These are phyloP conservation scores for Asarcornis scutulata DNA, from an alignment of 2,113 vertebrate species.

Conservation along the genomic window DNA sequence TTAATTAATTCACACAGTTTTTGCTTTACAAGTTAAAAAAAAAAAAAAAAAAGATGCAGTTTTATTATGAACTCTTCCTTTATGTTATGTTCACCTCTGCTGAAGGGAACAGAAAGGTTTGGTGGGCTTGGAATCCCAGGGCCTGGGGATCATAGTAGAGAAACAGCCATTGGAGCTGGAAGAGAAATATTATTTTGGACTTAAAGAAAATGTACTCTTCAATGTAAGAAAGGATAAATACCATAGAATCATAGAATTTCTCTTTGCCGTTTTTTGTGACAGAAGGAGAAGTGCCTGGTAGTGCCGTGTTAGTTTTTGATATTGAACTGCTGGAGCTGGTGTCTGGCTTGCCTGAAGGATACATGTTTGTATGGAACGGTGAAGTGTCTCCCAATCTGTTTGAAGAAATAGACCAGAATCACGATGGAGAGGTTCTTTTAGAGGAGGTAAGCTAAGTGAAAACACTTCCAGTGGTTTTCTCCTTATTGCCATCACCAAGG, in stretches of 20 bases:
- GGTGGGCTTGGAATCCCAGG: background rate
- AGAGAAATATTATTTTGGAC: background rate
- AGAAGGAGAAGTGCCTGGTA: constrained; percentile 95
- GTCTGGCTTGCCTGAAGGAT: constrained; percentile 94
- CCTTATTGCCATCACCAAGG: background rate
- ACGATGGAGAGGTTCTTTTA: constrained; percentile 82
- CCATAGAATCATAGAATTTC: no score
- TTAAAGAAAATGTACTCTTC: background rate
- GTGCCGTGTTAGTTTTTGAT: constrained; percentile 93
- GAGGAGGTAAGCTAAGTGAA: constrained; percentile 83
- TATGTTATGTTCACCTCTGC: background rate
- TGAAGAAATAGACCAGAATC: constrained; percentile 91
- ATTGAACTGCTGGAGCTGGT: constrained; percentile 90
- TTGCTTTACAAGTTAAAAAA: background rate
- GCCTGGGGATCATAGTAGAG: background rate
- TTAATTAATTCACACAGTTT: background rate
- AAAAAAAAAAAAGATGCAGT: background rate
- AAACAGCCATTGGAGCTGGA: background rate
- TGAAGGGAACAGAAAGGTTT: background rate
- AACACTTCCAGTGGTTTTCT: background rate
- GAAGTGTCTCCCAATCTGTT: constrained; percentile 92
- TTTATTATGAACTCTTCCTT: background rate
- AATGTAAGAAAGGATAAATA: background rate
- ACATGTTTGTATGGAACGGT: constrained; percentile 97
- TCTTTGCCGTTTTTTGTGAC: background rate